Conservation (phyloP, 2,797 vertebrate genomes). For the Lagodon rhomboides region DNA sequence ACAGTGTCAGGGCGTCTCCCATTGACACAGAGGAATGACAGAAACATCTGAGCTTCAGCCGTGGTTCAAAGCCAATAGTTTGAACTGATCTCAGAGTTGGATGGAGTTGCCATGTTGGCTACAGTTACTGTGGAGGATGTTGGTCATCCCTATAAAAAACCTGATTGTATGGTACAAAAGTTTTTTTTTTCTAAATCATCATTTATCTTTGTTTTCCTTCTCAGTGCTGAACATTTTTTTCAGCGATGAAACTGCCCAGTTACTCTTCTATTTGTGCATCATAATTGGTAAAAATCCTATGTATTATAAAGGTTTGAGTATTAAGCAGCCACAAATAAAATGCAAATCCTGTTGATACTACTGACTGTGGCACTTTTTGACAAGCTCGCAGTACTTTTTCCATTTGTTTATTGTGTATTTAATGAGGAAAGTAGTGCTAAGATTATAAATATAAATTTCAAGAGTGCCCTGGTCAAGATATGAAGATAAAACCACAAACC, state of each 20-base stretch:
- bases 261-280: not conserved
- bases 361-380: too few species aligned
- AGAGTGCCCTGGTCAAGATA: not conserved
- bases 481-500: not conserved
- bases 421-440: not conserved
- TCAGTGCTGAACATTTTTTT: not conserved
- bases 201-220: not conserved
- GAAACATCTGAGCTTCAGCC: conserved; percentile 35
- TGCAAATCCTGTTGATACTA: too few species aligned
- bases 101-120: not conserved
- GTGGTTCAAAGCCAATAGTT: conserved; percentile 13
- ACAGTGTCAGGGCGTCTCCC: conserved; percentile 57
- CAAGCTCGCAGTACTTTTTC: not conserved
- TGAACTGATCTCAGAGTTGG: not conserved
- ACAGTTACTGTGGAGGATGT: conserved; percentile 8
- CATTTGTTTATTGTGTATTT: not conserved
- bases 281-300: not conserved
- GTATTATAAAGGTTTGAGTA: not conserved
- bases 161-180: not conserved
- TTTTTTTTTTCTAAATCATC: not conserved
- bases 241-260: conserved; percentile 4
- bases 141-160: not conserved
- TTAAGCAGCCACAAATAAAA: not conserved
- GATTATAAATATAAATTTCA: not conserved
- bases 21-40: conserved; percentile 36